A percentile compares a stretch with the other conserved stretches of the same genome.
Conservation (phyloP, 2,888 invertebrate genomes). For the Unio delphinus region DNA sequence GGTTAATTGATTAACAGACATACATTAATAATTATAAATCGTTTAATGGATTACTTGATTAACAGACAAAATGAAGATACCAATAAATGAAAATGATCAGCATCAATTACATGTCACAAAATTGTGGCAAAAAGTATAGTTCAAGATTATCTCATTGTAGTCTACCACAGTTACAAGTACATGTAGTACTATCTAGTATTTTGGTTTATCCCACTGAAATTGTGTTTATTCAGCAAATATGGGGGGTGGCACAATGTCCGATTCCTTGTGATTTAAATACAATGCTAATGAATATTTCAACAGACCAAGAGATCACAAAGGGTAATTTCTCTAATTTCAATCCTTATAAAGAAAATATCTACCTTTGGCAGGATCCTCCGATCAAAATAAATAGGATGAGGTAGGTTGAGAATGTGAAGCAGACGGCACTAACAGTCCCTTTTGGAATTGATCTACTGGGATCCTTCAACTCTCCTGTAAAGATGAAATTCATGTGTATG, state of each 20-base stretch:
- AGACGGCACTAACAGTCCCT: constrained; percentile 84
- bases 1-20: too few relatives aligned
- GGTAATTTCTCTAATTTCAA: neutral
- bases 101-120: too few relatives aligned
- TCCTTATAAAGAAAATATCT: constrained; percentile 11
- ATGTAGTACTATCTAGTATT: too few relatives aligned
- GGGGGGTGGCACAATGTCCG: neutral
- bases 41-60: too few relatives aligned
- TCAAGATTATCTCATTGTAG: too few relatives aligned
- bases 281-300: neutral
- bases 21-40: too few relatives aligned
- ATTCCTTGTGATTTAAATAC: neutral
- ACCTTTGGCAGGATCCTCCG: constrained; percentile 84
- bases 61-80: too few relatives aligned
- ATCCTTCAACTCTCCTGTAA: constrained; percentile 90
- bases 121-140: too few relatives aligned
- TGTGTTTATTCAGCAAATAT: too few relatives aligned
- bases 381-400: constrained; percentile 85
- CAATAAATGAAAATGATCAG: too few relatives aligned
- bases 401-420: constrained; percentile 92
- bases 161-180: too few relatives aligned
- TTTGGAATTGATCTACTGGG: constrained; percentile 93
- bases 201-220: too few relatives aligned
- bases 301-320: neutral
- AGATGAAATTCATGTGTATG: constrained; percentile 1